phyloP scores from a whole-genome alignment of 1,140 invertebrate species.

The Helicoverpa zea region DNA sequence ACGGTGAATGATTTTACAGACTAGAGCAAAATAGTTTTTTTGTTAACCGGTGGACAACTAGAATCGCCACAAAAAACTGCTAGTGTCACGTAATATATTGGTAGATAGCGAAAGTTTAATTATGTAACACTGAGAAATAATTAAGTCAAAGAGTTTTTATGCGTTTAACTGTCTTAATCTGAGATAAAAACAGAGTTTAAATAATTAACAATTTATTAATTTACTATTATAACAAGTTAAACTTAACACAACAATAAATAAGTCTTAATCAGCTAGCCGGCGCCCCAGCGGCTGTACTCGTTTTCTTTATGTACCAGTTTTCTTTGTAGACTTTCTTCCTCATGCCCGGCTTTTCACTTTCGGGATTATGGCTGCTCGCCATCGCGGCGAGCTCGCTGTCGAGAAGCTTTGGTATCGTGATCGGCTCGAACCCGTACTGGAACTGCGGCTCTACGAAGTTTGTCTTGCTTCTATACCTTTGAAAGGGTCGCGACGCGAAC shows the following conservation, averaged over 20 bases:
- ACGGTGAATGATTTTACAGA: slow-evolving; percentile 69
- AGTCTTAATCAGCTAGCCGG: slow-evolving; percentile 73
- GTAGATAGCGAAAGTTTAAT: slow-evolving; percentile 76
- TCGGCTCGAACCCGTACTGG: slow-evolving; percentile 84
- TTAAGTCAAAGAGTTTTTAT: slow-evolving; percentile 6
- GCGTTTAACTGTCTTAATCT: not conserved
- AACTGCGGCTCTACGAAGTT: slow-evolving; percentile 82
- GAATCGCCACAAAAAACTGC: slow-evolving; percentile 61
- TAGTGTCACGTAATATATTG: slow-evolving; percentile 77
- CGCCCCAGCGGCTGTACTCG: slow-evolving; percentile 65
- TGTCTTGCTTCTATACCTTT: slow-evolving; percentile 69
- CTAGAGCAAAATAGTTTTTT: slow-evolving; percentile 65
- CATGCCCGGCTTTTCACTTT: slow-evolving; percentile 74
- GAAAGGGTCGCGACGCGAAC: slow-evolving; percentile 64
- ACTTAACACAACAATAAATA: slow-evolving; percentile 67
- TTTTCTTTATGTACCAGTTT: slow-evolving; percentile 83
- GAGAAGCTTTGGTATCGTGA: slow-evolving; percentile 67
- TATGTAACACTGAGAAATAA: slow-evolving; percentile 60
- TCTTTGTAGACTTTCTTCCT: slow-evolving; percentile 83
- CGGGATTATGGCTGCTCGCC: slow-evolving; percentile 77
- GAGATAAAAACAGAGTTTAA: slow-evolving; percentile 2
- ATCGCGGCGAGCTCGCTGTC: slow-evolving; percentile 74
- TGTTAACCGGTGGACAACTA: slow-evolving; percentile 59
- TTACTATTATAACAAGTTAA: slow-evolving; percentile 52
- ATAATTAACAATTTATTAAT: slow-evolving; percentile 51